Conservation (phyloP, 2,888 invertebrate genomes). For the Exocentrus adspersus region DNA sequence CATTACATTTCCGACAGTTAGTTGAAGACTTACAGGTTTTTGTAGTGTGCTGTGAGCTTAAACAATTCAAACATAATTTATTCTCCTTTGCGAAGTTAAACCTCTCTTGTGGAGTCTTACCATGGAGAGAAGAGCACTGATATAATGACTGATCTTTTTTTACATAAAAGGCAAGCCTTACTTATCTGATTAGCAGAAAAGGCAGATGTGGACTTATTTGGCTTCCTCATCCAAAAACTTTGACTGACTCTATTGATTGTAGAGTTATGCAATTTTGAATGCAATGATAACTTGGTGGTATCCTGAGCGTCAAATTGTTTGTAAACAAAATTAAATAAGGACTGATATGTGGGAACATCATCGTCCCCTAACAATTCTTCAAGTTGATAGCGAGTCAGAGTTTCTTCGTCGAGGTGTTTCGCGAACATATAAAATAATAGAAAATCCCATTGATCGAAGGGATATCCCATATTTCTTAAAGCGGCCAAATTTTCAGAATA, state of each 20-base stretch:
- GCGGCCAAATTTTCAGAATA: conserved; percentile 9
- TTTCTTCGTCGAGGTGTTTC: not conserved
- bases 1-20: not conserved
- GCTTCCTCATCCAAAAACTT: no score
- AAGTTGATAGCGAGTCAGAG: conserved; percentile 2
- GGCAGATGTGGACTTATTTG: not conserved
- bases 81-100: not conserved
- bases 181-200: not conserved
- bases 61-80: conserved; percentile 2
- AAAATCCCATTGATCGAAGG: conserved; percentile 12
- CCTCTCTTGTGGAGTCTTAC: not conserved
- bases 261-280: not conserved
- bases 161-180: not conserved
- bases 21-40: not conserved
- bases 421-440: conserved; percentile 8
- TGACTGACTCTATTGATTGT: no score
- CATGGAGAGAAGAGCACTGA: not conserved
- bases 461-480: conserved; percentile 12
- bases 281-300: not conserved
- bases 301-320: not conserved
- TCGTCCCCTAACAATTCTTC: not conserved
- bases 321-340: not conserved
- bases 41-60: not conserved
- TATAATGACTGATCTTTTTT: not conserved
- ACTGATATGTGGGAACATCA: not conserved